Evolutionary conservation across 2,888 invertebrate genomes (phyloP).

Genomic region (Clitarchus hookeri): DNA sequence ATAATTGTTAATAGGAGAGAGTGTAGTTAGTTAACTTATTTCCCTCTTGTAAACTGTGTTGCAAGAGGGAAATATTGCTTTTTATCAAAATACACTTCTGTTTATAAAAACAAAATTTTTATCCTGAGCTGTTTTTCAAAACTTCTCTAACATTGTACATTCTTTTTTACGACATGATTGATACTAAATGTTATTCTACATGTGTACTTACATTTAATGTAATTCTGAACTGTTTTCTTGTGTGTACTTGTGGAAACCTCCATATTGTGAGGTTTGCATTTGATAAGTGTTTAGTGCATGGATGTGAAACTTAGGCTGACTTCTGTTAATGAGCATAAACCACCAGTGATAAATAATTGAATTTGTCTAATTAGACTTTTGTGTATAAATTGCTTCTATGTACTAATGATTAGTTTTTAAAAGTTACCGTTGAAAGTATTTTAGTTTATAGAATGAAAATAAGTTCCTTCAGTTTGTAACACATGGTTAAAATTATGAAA

Average conservation of each 20-base stretch:
- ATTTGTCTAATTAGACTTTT: neutral
- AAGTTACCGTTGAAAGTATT: constrained; percentile 14
- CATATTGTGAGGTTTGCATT: constrained; percentile 12
- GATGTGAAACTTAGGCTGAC: neutral
- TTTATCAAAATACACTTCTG: no score
- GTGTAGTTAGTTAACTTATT: neutral
- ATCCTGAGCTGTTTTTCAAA: no score
- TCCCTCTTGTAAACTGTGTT: neutral
- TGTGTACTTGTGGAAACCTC: neutral
- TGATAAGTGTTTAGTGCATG: neutral
- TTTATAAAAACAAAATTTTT: neutral
- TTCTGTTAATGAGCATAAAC: neutral
- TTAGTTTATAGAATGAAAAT: neutral
- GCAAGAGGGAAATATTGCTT: no score
- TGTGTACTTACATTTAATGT: neutral
- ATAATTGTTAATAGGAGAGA: neutral
- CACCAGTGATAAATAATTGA: neutral
- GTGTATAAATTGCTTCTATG: neutral
- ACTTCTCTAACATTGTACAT: no score
- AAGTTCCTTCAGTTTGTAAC: neutral
- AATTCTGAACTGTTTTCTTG: neutral
- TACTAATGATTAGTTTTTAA: neutral
- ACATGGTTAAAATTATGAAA: neutral
- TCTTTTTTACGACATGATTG: neutral
- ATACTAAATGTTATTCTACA: neutral